Conservation (phyloP, 1,140 invertebrate species). For the Phymastichus coffea region DNA sequence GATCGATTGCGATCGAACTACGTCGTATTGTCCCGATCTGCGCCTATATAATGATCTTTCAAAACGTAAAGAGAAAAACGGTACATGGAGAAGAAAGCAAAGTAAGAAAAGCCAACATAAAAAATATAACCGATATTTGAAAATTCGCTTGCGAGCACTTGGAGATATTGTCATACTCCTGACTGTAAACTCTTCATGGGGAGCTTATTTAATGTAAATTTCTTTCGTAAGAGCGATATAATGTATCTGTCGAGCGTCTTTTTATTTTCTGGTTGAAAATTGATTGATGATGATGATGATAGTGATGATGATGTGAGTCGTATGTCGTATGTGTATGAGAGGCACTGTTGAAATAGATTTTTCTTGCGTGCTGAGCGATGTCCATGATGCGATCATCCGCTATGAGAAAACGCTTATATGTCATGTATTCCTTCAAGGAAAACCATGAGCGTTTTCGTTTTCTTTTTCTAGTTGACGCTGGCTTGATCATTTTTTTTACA, state of each 20-base stretch:
- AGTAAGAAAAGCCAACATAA: constrained; percentile 8
- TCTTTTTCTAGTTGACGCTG: constrained; percentile 4
- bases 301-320: too few relatives aligned
- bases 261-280: constrained; percentile 43
- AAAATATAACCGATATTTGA: not conserved
- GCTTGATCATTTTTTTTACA: constrained; percentile 7
- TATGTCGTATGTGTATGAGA: constrained; percentile 19
- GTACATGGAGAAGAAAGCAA: not conserved
- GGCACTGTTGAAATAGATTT: constrained; percentile 27
- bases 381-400: too few relatives aligned
- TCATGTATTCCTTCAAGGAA: constrained; percentile 20
- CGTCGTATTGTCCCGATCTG: constrained; percentile 26
- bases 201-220: constrained; percentile 35
- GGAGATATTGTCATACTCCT: constrained; percentile 21
- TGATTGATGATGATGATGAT: too few relatives aligned
- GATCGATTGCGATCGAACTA: constrained; percentile 26
- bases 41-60: constrained; percentile 28
- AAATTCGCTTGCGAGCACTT: constrained; percentile 19
- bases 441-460: constrained; percentile 8
- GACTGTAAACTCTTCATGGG: constrained; percentile 34
- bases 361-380: too few relatives aligned
- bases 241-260: constrained; percentile 42
- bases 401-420: too few relatives aligned
- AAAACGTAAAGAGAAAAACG: constrained; percentile 15
- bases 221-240: constrained; percentile 36